Evolutionary conservation across 2,888 invertebrate species (phyloP).

Genomic region (Leucophenga montana): DNA sequence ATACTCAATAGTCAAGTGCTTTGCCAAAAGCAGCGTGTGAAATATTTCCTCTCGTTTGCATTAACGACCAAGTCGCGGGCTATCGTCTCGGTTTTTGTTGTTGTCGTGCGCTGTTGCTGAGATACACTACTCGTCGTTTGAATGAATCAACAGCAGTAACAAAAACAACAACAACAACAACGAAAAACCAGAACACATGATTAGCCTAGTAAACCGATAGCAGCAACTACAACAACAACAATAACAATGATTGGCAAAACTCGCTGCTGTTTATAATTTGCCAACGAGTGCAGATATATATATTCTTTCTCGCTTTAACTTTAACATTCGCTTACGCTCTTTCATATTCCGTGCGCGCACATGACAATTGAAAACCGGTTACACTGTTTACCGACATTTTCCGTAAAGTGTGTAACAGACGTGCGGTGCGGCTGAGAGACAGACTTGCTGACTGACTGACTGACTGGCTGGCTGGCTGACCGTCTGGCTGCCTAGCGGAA

Average conservation of each 20-base stretch:
- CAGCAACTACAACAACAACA: slow-evolving; percentile 32
- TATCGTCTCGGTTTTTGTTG: no score
- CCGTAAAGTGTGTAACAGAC: slow-evolving; percentile 43
- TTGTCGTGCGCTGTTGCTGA: no score
- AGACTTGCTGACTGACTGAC: background rate
- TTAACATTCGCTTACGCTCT: slow-evolving; percentile 5
- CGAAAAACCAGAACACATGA: slow-evolving; percentile 70
- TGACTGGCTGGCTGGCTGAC: background rate
- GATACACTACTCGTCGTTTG: slow-evolving; percentile 49
- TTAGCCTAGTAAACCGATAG: slow-evolving; percentile 68
- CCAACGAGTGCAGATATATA: background rate
- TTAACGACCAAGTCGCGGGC: background rate
- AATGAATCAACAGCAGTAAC: slow-evolving; percentile 62
- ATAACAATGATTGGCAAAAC: background rate
- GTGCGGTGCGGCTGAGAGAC: background rate
- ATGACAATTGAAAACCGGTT: slow-evolving; percentile 58
- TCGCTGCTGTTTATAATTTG: background rate
- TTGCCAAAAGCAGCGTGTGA: slow-evolving; percentile 63
- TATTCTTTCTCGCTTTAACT: slow-evolving; percentile 28
- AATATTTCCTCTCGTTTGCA: slow-evolving; percentile 49
- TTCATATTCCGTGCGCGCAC: slow-evolving; percentile 10
- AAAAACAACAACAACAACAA: slow-evolving; percentile 43
- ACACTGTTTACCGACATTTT: slow-evolving; percentile 67
- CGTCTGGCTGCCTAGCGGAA: background rate
- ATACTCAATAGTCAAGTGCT: slow-evolving; percentile 61